These are phyloP conservation scores for Eupithecia dodoneata DNA, from an alignment of 2,888 invertebrate genomes.

Conservation along the genomic window DNA sequence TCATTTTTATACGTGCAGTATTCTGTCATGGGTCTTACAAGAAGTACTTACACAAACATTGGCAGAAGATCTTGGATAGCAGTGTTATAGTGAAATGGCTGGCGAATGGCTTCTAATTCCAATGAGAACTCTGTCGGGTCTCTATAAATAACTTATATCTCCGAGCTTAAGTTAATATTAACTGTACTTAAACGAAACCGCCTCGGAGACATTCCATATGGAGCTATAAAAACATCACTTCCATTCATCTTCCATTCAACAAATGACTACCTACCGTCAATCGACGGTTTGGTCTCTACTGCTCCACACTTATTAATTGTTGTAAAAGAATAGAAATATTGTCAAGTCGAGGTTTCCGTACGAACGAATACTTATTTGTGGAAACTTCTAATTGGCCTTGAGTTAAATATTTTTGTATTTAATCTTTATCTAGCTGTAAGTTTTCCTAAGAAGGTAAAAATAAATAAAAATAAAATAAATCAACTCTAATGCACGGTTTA, in stretches of 20 bases:
- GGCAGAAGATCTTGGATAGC: not conserved
- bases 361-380: not conserved
- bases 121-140: not conserved
- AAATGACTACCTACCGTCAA: conserved; percentile 68
- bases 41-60: not conserved
- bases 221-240: conserved; percentile 50
- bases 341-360: not conserved
- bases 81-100: not conserved
- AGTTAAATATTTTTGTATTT: too few species aligned
- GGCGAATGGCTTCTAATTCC: not conserved
- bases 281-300: conserved; percentile 35
- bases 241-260: conserved; percentile 52
- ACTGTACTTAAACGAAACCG: conserved; percentile 43
- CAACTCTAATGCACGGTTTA: not conserved
- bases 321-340: not conserved
- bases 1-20: not conserved
- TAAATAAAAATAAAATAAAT: not conserved
- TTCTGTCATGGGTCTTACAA: not conserved
- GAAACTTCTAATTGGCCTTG: too few species aligned
- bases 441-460: too few species aligned
- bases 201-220: conserved; percentile 53
- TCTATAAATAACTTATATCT: not conserved
- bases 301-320: not conserved
- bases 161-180: conserved; percentile 40
- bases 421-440: too few species aligned